phyloP scores from a whole-genome alignment of 2,113 vertebrate species.

The Hemiscyllium ocellatum region DNA sequence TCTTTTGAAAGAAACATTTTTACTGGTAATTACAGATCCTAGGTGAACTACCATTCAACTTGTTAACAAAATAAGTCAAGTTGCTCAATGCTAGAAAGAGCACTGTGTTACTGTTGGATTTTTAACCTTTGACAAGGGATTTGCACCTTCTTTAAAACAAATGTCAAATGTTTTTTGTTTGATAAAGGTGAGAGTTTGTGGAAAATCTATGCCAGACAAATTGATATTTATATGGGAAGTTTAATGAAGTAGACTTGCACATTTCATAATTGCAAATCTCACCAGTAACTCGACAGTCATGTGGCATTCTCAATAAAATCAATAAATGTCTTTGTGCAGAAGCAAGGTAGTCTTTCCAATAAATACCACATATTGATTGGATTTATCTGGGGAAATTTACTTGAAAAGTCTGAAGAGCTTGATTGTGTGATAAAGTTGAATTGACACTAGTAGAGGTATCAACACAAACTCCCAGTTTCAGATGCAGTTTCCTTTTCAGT shows the following conservation, averaged over 20 bases:
- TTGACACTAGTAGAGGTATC: neutral
- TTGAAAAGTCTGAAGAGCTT: neutral
- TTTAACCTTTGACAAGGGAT: neutral
- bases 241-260: neutral
- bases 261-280: neutral
- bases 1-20: slow-evolving; percentile 29
- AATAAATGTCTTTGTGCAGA: neutral
- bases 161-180: neutral
- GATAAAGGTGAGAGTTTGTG: neutral
- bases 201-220: neutral
- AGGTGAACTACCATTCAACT: slow-evolving; percentile 19
- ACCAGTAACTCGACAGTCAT: neutral
- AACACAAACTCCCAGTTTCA: neutral
- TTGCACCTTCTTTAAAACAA: neutral
- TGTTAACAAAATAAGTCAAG: slow-evolving; percentile 31
- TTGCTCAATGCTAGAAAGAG: neutral
- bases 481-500: neutral
- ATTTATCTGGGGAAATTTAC: neutral
- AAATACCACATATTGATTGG: neutral
- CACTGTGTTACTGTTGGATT: neutral
- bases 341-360: neutral
- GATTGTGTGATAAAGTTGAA: neutral
- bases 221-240: neutral
- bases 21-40: slow-evolving; percentile 21
- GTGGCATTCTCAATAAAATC: neutral